Evolutionary conservation across 2,888 invertebrate species (phyloP).

Genomic region (Polydrusus tereticollis): DNA sequence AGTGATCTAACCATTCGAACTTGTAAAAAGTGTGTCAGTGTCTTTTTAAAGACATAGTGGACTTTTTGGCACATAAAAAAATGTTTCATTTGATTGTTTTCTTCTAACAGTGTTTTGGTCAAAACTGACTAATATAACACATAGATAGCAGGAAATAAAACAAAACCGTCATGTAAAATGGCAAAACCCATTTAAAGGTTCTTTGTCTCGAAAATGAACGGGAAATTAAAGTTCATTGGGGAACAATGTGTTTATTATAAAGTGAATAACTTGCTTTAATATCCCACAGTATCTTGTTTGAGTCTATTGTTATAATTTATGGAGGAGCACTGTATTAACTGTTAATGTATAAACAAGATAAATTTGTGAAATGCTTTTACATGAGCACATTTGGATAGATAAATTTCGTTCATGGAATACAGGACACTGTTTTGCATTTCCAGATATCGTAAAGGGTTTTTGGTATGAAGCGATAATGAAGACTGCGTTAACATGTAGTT

Average conservation of each 20-base stretch:
- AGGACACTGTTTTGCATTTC: neutral
- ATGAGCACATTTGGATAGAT: neutral
- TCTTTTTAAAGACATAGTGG: too few species aligned
- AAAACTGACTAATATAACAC: neutral
- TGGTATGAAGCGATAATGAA: neutral
- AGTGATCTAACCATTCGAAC: too few species aligned
- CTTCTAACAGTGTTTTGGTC: too few species aligned
- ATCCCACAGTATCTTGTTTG: slow-evolving; percentile 9
- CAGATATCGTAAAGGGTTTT: neutral
- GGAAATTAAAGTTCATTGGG: slow-evolving; percentile 47
- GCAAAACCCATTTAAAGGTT: slow-evolving; percentile 37
- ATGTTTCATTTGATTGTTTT: too few species aligned
- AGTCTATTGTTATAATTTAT: slow-evolving; percentile 34
- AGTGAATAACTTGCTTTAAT: slow-evolving; percentile 20
- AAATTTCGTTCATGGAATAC: neutral
- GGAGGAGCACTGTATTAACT: slow-evolving; percentile 32
- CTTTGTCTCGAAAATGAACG: slow-evolving; percentile 34
- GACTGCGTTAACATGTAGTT: too few species aligned
- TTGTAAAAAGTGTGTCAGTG: too few species aligned
- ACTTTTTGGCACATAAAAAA: too few species aligned
- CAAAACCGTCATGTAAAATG: neutral
- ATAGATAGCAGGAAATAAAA: neutral
- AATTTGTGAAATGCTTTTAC: neutral
- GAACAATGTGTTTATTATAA: slow-evolving; percentile 36
- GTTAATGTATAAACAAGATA: neutral